Conservation (phyloP, 2,113 vertebrate genomes). For the Petrocephalus zakoni region DNA sequence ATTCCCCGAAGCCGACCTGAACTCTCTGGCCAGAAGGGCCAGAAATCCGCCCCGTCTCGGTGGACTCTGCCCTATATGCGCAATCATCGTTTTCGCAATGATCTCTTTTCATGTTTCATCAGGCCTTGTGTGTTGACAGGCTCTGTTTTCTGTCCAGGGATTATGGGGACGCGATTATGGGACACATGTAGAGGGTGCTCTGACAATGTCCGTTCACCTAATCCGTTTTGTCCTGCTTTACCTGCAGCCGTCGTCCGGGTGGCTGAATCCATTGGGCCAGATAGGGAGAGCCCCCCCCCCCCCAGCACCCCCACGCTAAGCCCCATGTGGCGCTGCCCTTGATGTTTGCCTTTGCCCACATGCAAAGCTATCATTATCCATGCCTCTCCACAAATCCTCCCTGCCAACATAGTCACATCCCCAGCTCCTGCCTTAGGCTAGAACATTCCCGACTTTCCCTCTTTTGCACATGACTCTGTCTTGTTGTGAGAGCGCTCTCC, state of each 20-base stretch:
- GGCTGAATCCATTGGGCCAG: not conserved
- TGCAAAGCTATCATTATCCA: slow-evolving; percentile 32
- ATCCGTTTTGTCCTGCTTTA: slow-evolving; percentile 13
- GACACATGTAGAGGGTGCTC: not conserved
- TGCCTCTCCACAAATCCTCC: slow-evolving; percentile 29
- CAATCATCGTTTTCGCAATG: slow-evolving; percentile 1
- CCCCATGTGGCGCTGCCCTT: slow-evolving; percentile 13
- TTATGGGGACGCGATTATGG: not conserved
- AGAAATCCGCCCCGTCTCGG: not conserved
- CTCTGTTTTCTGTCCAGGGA: not conserved
- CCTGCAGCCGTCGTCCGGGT: not conserved
- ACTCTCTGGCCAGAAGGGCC: not conserved
- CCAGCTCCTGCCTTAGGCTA: slow-evolving; percentile 24
- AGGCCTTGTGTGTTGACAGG: not conserved
- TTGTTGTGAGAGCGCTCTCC: not conserved
- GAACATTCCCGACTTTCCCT: slow-evolving; percentile 24
- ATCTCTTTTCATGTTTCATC: not conserved
- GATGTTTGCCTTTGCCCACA: slow-evolving; percentile 25
- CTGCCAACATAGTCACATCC: slow-evolving; percentile 21
- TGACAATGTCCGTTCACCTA: slow-evolving; percentile 8
- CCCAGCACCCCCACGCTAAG: not conserved
- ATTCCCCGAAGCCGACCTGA: not conserved
- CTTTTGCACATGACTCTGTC: slow-evolving; percentile 20
- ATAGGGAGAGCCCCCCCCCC: not conserved
- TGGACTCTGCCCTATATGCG: not conserved